These are phyloP conservation scores for Parnassius glacialis DNA, from an alignment of 2,888 invertebrate species.

Conservation along the genomic window DNA sequence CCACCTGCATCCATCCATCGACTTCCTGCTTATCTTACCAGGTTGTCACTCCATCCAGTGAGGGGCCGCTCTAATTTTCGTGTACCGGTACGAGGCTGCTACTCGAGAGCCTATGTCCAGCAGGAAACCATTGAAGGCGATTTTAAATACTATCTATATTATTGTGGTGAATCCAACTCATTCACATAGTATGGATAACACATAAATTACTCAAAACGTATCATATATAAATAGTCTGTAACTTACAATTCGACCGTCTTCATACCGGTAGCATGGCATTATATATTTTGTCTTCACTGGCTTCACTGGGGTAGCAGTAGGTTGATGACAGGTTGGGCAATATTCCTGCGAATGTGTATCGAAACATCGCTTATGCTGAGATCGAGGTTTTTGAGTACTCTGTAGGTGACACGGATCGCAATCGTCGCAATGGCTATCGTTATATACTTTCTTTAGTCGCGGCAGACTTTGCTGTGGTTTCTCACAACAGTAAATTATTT, in stretches of 20 bases:
- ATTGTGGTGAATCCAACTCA: too few relatives aligned
- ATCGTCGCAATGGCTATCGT: constrained; percentile 30
- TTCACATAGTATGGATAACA: too few relatives aligned
- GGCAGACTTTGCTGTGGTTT: constrained; percentile 30
- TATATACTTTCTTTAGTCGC: constrained; percentile 15
- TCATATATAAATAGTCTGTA: not conserved
- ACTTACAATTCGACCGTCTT: constrained; percentile 76
- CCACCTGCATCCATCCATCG: too few relatives aligned
- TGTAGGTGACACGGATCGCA: not conserved
- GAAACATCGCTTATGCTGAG: constrained; percentile 10
- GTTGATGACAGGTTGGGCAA: constrained; percentile 35
- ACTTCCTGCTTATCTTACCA: too few relatives aligned
- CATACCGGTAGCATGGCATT: constrained; percentile 72
- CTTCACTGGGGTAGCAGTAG: constrained; percentile 32
- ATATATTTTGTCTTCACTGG: constrained; percentile 55
- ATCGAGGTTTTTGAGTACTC: too few relatives aligned
- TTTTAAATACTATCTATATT: too few relatives aligned
- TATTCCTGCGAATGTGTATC: constrained; percentile 19
- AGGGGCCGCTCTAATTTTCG: too few relatives aligned
- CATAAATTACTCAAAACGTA: too few relatives aligned
- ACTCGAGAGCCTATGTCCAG: too few relatives aligned
- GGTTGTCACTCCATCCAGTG: too few relatives aligned
- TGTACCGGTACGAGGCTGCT: too few relatives aligned
- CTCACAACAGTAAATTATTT: constrained; percentile 47
- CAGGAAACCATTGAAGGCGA: too few relatives aligned